phyloP scores from a whole-genome alignment of 2,888 invertebrate genomes.

The Autographa gamma region DNA sequence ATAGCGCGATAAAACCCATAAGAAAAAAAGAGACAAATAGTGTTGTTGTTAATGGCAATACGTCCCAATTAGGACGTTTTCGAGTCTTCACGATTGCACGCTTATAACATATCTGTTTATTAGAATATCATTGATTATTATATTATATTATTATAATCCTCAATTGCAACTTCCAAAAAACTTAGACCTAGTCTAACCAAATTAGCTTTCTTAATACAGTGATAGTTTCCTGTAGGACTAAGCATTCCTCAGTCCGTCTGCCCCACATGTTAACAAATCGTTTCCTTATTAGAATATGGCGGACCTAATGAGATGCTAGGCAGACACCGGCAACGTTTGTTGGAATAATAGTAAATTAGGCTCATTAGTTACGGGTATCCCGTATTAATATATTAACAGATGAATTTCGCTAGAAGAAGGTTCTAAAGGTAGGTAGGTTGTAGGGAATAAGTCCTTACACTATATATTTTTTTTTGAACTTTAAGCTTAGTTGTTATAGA shows the following conservation, averaged over 20 bases:
- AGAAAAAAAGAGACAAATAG: too few relatives aligned
- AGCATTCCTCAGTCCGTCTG: not conserved
- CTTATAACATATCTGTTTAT: too few relatives aligned
- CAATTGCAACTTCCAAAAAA: not conserved
- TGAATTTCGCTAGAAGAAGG: slow-evolving; percentile 40
- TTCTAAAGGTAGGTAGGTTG: slow-evolving; percentile 17
- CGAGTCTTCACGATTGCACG: too few relatives aligned
- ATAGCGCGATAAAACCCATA: too few relatives aligned
- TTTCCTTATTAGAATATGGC: slow-evolving; percentile 49
- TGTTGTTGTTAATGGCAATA: too few relatives aligned
- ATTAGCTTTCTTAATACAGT: not conserved
- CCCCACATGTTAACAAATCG: slow-evolving; percentile 15
- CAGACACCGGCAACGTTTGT: not conserved
- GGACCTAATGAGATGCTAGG: not conserved
- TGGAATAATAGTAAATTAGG: not conserved
- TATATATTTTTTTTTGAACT: not conserved
- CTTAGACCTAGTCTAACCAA: not conserved
- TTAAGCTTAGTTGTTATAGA: not conserved
- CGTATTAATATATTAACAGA: not conserved
- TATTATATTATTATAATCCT: too few relatives aligned
- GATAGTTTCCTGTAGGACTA: not conserved
- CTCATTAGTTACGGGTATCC: not conserved
- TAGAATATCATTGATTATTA: too few relatives aligned
- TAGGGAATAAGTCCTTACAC: not conserved
- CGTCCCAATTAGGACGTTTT: too few relatives aligned